A percentile compares a stretch with the other conserved stretches of the same genome.
These are phyloP conservation scores for Eubasilissa splendida DNA, from an alignment of 2,888 invertebrate species.

Conservation along the genomic window DNA sequence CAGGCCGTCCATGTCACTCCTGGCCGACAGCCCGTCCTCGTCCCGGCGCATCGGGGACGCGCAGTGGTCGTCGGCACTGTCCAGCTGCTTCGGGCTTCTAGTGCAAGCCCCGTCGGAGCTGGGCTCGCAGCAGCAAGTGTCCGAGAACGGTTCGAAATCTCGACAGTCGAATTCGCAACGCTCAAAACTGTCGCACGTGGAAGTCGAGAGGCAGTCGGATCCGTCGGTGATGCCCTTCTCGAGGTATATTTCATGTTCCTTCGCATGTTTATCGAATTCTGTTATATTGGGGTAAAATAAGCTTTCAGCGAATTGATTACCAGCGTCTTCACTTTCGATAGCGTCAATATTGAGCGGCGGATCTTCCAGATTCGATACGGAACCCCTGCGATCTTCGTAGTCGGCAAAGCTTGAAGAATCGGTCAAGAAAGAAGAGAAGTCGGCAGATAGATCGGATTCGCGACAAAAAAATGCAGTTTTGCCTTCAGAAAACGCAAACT, in stretches of 20 bases:
- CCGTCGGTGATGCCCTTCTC: slow-evolving; percentile 65
- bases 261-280: slow-evolving; percentile 62
- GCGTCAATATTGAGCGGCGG: slow-evolving; percentile 60
- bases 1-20: slow-evolving; percentile 78
- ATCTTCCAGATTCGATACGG: slow-evolving; percentile 60
- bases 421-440: slow-evolving; percentile 69
- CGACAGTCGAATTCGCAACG: slow-evolving; percentile 74
- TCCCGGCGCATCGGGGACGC: slow-evolving; percentile 67
- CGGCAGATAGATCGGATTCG: slow-evolving; percentile 61
- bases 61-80: slow-evolving; percentile 65
- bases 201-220: slow-evolving; percentile 70
- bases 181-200: slow-evolving; percentile 72
- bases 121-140: slow-evolving; percentile 75
- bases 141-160: slow-evolving; percentile 75
- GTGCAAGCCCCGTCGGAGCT: slow-evolving; percentile 70
- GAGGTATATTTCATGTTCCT: slow-evolving; percentile 65
- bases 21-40: slow-evolving; percentile 65
- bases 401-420: slow-evolving; percentile 71
- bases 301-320: slow-evolving; percentile 69
- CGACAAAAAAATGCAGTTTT: slow-evolving; percentile 52
- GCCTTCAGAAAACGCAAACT: slow-evolving; percentile 58
- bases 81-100: slow-evolving; percentile 67
- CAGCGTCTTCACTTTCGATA: slow-evolving; percentile 52
- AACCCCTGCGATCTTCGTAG: slow-evolving; percentile 69
- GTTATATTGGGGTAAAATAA: slow-evolving; percentile 66